phyloP scores from a whole-genome alignment of 2,888 invertebrate genomes.

The Caenorhabditis doughertyi region DNA sequence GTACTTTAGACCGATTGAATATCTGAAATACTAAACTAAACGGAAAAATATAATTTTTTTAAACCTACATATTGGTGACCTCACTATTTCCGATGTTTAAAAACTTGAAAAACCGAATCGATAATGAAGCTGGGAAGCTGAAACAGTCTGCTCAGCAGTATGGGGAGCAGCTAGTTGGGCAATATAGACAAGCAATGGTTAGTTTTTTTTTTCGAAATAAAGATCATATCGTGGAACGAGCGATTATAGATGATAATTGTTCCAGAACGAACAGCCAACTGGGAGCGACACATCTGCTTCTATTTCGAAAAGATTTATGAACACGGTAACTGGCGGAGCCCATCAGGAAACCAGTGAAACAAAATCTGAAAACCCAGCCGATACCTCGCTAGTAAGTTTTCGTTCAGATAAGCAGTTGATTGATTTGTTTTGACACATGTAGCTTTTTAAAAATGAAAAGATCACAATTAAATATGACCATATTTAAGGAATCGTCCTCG shows the following conservation, averaged over 20 bases:
- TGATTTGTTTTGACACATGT: too few relatives aligned
- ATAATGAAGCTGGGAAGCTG: constrained; percentile 81
- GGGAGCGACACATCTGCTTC: constrained; percentile 77
- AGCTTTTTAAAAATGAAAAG: background rate
- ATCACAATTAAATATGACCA: background rate
- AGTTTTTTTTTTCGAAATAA: background rate
- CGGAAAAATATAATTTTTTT: background rate
- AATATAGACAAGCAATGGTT: constrained; percentile 73
- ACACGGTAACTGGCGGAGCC: constrained; percentile 18
- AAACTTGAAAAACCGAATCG: constrained; percentile 80
- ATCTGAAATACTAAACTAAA: too few relatives aligned
- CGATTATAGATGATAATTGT: too few relatives aligned
- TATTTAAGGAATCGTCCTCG: constrained; percentile 57
- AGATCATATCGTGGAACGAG: too few relatives aligned
- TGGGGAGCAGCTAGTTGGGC: constrained; percentile 78
- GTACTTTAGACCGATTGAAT: background rate
- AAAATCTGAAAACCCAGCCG: constrained; percentile 8
- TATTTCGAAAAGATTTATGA: constrained; percentile 61
- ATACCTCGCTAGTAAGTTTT: constrained; percentile 35
- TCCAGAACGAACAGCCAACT: constrained; percentile 75
- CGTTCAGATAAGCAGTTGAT: background rate
- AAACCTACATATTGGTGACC: background rate
- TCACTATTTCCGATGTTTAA: constrained; percentile 79
- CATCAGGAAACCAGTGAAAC: background rate
- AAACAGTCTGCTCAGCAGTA: constrained; percentile 77